Evolutionary conservation across 2,797 vertebrate species (phyloP).

Genomic region (Chiroxiphia lanceolata): DNA sequence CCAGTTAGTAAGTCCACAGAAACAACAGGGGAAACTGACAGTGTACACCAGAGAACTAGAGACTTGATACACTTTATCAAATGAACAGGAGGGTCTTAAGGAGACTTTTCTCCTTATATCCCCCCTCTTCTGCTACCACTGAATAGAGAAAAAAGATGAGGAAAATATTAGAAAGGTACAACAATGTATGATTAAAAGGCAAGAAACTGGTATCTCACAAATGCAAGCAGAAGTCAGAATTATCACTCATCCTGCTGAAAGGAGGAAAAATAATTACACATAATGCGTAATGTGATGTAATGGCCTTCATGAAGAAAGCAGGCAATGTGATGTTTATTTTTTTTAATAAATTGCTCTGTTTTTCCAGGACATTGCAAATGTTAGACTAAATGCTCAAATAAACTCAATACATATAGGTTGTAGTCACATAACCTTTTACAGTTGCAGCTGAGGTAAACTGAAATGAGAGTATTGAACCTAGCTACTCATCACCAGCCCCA

Average conservation of each 20-base stretch:
- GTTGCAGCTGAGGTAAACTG: neutral
- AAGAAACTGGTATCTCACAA: neutral
- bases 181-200: neutral
- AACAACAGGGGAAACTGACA: neutral
- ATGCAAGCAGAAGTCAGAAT: neutral
- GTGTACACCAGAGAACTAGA: neutral
- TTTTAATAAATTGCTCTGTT: neutral
- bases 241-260: neutral
- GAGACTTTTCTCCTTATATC: neutral
- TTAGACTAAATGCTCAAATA: neutral
- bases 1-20: neutral
- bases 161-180: neutral
- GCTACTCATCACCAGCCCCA: neutral
- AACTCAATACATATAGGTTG: neutral
- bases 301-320: neutral
- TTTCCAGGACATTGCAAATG: neutral
- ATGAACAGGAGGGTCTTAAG: neutral
- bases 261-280: neutral
- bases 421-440: neutral
- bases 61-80: neutral
- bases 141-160: neutral
- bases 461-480: neutral
- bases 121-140: neutral
- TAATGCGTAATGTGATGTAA: neutral
- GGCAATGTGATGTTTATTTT: neutral